Percentiles rank a stretch among this genome's conserved stretches.
phyloP scores from a whole-genome alignment of 2,797 vertebrate genomes.

The Spatula versicolor region DNA sequence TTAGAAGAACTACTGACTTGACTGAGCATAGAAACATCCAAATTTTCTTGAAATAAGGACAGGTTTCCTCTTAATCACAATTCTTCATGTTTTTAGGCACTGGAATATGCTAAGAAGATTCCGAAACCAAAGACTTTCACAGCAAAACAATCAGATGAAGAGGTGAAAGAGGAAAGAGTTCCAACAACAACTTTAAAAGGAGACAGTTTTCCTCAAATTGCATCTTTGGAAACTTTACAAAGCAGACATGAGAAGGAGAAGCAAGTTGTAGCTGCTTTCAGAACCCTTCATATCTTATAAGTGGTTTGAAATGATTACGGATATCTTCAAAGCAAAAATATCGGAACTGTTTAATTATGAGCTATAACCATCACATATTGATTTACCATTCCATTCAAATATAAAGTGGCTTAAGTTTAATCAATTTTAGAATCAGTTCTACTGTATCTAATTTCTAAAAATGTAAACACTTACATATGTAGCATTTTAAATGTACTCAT shows the following conservation, averaged over 20 bases:
- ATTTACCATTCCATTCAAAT: neutral
- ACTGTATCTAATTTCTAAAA: neutral
- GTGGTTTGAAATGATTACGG: neutral
- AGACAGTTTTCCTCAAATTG: conserved; percentile 69
- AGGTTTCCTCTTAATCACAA: neutral
- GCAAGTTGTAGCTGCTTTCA: conserved; percentile 83
- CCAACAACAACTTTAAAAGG: conserved; percentile 37
- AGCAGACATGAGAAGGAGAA: conserved; percentile 89
- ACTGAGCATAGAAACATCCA: neutral
- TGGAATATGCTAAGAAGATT: conserved; percentile 91
- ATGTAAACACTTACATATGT: neutral
- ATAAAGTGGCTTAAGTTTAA: neutral
- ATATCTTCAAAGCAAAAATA: neutral
- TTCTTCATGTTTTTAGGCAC: conserved; percentile 77
- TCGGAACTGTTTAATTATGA: neutral
- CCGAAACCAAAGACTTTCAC: conserved; percentile 79
- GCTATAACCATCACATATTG: neutral
- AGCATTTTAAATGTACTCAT: neutral
- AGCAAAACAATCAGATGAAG: conserved; percentile 5
- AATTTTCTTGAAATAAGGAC: neutral
- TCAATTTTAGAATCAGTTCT: neutral
- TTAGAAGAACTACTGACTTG: neutral
- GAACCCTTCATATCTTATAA: conserved; percentile 75
- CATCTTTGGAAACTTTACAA: conserved; percentile 82
- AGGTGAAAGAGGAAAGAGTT: neutral